These are phyloP conservation scores for Buphagus erythrorhynchus DNA, from an alignment of 2,797 vertebrate genomes.

Conservation along the genomic window DNA sequence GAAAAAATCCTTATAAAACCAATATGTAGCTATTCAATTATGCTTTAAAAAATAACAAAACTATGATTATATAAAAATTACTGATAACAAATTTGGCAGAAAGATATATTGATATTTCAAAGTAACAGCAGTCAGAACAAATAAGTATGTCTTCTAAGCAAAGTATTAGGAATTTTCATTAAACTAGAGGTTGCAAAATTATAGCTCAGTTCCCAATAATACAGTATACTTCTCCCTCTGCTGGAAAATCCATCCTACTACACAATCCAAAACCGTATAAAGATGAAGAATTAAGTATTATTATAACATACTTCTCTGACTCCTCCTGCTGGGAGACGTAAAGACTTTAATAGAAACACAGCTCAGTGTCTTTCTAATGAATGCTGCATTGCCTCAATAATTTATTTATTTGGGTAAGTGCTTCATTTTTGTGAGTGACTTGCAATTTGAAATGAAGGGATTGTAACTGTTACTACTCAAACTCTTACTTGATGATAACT, in stretches of 20 bases:
- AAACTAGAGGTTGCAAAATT: neutral
- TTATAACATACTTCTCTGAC: neutral
- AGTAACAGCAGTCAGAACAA: neutral
- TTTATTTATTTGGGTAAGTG: neutral
- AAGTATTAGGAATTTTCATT: neutral
- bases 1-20: neutral
- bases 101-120: neutral
- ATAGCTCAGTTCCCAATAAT: neutral
- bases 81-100: neutral
- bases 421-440: neutral
- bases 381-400: neutral
- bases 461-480: neutral
- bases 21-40: neutral
- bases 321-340: constrained; percentile 29
- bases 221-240: constrained; percentile 41
- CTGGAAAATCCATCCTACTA: constrained; percentile 8
- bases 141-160: neutral
- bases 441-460: neutral
- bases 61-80: neutral
- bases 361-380: neutral
- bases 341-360: neutral
- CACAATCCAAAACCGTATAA: neutral
- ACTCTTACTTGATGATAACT: neutral
- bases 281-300: neutral
- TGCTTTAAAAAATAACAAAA: neutral